Conservation (phyloP, 2,888 invertebrate genomes). For the Volucella zonaria region DNA sequence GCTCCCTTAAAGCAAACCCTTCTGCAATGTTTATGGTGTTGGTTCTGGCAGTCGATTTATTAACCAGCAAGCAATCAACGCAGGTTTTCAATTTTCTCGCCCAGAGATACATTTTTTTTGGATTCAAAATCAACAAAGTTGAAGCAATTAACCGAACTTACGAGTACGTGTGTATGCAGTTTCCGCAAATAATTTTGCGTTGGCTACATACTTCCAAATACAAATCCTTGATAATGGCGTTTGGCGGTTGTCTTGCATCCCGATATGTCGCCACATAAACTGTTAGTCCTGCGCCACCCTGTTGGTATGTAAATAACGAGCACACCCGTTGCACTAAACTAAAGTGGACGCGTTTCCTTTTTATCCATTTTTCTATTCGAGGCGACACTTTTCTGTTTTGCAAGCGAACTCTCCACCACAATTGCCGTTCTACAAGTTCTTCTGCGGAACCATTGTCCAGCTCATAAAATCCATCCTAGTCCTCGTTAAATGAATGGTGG, state of each 20-base stretch:
- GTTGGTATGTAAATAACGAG: conserved; percentile 51
- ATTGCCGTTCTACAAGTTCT: conserved; percentile 58
- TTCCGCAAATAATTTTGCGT: conserved; percentile 37
- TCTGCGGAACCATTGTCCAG: conserved; percentile 24
- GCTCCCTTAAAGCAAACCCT: no score
- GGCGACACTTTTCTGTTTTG: conserved; percentile 44
- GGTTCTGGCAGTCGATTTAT: no score
- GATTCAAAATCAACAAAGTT: no score
- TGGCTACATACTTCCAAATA: conserved; percentile 19
- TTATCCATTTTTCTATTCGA: conserved; percentile 6
- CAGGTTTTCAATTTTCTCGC: no score
- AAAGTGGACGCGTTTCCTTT: conserved; percentile 20
- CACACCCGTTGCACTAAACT: conserved; percentile 21
- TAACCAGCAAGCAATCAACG: no score
- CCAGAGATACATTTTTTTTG: no score
- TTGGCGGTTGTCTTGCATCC: conserved; percentile 54
- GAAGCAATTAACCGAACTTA: no score
- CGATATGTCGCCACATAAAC: conserved; percentile 63
- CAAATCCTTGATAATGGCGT: conserved; percentile 41
- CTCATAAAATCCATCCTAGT: conserved; percentile 58
- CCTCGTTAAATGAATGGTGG: conserved; percentile 16
- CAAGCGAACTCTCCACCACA: conserved; percentile 34
- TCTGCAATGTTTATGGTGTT: no score
- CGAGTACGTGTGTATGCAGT: no score
- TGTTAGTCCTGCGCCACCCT: conserved; percentile 14